These are phyloP conservation scores for Leptocoma aspasia DNA, from an alignment of 2,113 vertebrate species.

Conservation along the genomic window DNA sequence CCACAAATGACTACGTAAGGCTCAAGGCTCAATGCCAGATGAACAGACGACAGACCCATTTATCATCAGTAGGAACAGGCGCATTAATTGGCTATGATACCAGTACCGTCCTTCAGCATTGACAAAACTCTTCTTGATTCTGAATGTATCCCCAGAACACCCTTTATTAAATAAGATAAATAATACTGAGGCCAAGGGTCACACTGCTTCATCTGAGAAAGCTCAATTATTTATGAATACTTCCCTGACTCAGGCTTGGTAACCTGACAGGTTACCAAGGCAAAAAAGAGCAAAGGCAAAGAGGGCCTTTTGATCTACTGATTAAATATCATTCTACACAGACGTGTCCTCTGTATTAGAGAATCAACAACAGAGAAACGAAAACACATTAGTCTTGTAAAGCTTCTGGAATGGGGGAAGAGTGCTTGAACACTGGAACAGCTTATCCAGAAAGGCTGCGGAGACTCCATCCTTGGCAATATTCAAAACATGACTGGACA, in stretches of 20 bases:
- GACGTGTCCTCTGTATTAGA: neutral
- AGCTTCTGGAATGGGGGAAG: neutral
- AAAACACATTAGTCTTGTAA: neutral
- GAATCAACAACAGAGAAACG: neutral
- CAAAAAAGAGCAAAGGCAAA: neutral
- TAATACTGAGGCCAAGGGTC: neutral
- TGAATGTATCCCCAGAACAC: neutral
- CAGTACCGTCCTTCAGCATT: neutral
- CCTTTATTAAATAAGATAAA: constrained; percentile 40
- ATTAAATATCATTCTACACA: neutral
- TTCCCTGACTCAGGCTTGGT: neutral
- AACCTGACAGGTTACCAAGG: neutral
- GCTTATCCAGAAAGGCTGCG: fast-evolving
- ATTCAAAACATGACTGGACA: neutral
- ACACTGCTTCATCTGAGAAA: neutral
- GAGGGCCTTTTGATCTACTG: neutral
- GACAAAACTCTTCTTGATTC: constrained; percentile 36
- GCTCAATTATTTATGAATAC: constrained; percentile 8
- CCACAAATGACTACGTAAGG: neutral
- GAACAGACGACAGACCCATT: constrained; percentile 5
- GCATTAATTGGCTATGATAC: constrained; percentile 30
- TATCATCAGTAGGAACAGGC: constrained; percentile 37
- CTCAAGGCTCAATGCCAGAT: neutral
- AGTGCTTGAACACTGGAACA: neutral
- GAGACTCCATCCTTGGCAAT: neutral